Base-by-base conservation (phyloP, 1,140 invertebrate genomes). In the Zophobas morio region DNA sequence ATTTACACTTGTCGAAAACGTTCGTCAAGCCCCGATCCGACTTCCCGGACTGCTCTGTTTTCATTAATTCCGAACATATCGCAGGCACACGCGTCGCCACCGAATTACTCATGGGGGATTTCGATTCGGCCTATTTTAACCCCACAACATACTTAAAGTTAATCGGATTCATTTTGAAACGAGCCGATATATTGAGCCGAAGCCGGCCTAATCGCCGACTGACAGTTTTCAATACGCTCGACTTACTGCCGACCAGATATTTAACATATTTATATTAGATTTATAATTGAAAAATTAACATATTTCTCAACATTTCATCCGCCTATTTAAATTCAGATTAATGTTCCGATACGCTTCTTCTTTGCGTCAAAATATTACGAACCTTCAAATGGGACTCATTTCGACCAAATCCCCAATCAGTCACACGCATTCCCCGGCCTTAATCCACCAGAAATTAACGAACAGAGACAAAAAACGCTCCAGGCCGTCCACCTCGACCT, bases 11-110 rank as follows among this genome's bases (percentile, higher is more conserved):
- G 84, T 84, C 83, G 78, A 85, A 83, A 83, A 77, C 82, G 83
- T 78, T 79, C 75, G 75, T 80, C 81, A 77, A 70, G 53, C 72
- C 34, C 39, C 35, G 53, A 74, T 60, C 40, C 56, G 51, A 70
- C 63, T 57, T 79, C 76, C 76, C 79, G 74, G 71, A 78, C 60
- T 70, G 79, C 79, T 76, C 77, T 79, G 81, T 82, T 86, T 86
- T 86, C 85, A 86, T 86, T 86, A 86, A 86, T 86, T 84, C 84
- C 70, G 75, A 82, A 84, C 83, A 84, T 83, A 84, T 83, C 80
- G 81, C 74, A 77, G 76, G 80, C 80, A 80, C 82, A 84, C 82
- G 81, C 82, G 81, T 83, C 78, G 79, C 81, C 82, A 84, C 83
- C 80, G 84, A 82, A 85, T 85, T 85, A 84, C 83, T 84, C 84